These are phyloP conservation scores for Odontocolon sp. DNA, from an alignment of 2,888 invertebrate genomes.

Conservation along the genomic window DNA sequence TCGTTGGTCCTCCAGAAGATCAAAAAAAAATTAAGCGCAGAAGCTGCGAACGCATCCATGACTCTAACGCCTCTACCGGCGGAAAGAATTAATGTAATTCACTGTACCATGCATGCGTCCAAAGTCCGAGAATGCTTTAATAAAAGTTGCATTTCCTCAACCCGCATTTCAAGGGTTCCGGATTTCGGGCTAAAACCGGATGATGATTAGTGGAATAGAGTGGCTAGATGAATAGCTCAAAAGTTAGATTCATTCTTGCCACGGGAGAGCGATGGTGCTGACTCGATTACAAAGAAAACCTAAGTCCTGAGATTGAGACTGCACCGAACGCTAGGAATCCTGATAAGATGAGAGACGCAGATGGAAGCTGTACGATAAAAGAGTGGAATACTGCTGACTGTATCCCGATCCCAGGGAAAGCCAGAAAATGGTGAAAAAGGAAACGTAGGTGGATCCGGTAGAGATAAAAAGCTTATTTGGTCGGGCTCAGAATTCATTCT, in stretches of 20 bases:
- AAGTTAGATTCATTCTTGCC: slow-evolving; percentile 30
- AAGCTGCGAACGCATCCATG: no score
- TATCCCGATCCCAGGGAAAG: not conserved
- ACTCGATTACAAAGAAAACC: slow-evolving; percentile 41
- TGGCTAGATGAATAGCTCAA: not conserved
- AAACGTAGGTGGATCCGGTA: not conserved
- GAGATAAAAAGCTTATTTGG: slow-evolving; percentile 45
- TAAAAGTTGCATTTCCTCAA: slow-evolving; percentile 7
- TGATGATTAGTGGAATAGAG: not conserved
- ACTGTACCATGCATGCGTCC: not conserved
- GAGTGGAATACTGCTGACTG: not conserved
- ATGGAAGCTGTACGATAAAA: not conserved
- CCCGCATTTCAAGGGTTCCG: slow-evolving; percentile 18
- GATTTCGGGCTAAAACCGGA: slow-evolving; percentile 4
- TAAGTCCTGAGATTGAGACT: slow-evolving; percentile 13
- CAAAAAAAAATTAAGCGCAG: no score
- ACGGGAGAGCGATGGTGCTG: slow-evolving; percentile 50
- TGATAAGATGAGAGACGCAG: not conserved
- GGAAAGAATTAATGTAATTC: no score
- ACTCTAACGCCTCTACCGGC: no score
- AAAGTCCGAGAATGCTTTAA: not conserved
- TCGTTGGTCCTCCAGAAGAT: no score
- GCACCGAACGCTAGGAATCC: not conserved
- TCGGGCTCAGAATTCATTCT: not conserved
- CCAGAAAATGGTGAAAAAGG: not conserved